Percentiles rank a stretch among this genome's conserved stretches.
Evolutionary conservation across 2,797 vertebrate species (phyloP).

Genomic region (Dendrocincla tyrannina): DNA sequence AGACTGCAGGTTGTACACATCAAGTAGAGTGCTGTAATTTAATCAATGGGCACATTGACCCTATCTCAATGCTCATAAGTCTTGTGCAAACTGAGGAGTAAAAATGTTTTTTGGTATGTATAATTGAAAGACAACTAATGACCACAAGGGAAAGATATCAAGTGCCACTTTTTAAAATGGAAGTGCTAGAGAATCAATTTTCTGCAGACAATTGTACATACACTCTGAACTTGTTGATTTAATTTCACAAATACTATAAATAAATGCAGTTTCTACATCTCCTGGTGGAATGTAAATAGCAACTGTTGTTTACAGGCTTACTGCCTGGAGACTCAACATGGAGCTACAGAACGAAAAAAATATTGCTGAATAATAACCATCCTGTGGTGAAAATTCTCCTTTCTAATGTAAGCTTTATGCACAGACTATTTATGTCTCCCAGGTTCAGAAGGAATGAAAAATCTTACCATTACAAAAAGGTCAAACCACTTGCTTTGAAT

Average conservation of each 20-base stretch:
- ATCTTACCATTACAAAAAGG: neutral
- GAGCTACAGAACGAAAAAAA: neutral
- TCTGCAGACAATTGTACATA: neutral
- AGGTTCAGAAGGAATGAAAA: neutral
- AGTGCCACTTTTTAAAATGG: neutral
- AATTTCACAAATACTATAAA: conserved; percentile 3
- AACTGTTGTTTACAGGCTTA: neutral
- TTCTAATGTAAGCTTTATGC: neutral
- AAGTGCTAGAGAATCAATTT: neutral
- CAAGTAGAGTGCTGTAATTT: neutral
- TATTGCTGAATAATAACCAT: neutral
- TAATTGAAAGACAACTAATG: neutral
- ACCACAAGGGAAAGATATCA: neutral
- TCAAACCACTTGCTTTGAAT: neutral
- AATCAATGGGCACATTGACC: neutral
- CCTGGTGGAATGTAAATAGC: neutral
- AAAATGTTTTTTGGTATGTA: neutral
- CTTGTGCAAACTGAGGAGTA: neutral
- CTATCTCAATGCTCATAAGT: neutral
- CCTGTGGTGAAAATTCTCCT: neutral
- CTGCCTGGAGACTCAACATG: neutral
- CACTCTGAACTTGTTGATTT: neutral
- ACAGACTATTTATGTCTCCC: neutral
- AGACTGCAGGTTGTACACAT: neutral
- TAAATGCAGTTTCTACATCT: neutral